phyloP scores from a whole-genome alignment of 2,113 vertebrate species.

The Bufo gargarizans region DNA sequence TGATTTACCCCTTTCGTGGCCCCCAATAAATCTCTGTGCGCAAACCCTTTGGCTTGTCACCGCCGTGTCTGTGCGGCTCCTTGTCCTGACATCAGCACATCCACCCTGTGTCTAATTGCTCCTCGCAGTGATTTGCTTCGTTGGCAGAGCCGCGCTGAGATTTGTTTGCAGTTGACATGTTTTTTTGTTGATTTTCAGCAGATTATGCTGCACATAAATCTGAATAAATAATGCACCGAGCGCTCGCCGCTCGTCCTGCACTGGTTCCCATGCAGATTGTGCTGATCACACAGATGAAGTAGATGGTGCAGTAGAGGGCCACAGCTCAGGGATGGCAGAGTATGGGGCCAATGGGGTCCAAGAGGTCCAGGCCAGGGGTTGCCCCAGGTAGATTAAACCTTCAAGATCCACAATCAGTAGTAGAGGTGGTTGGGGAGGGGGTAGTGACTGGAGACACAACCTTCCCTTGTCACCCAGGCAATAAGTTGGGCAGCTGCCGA shows the following conservation, averaged over 20 bases:
- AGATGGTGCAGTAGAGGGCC: too few species aligned
- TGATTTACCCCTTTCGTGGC: conserved; percentile 3
- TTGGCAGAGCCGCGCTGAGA: background rate
- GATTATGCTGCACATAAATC: conserved; percentile 12
- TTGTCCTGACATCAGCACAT: conserved; percentile 9
- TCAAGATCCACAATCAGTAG: too few species aligned
- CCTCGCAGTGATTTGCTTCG: background rate
- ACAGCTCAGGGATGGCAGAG: too few species aligned
- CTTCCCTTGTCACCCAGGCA: too few species aligned
- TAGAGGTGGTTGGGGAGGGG: too few species aligned
- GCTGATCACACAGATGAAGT: background rate
- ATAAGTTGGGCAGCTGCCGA: too few species aligned
- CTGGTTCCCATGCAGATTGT: background rate
- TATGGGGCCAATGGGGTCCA: too few species aligned
- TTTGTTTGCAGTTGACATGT: background rate
- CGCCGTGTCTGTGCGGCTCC: background rate
- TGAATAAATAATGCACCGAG: background rate
- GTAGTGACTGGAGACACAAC: too few species aligned
- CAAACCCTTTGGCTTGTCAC: conserved; percentile 15
- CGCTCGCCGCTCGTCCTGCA: background rate
- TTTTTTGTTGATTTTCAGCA: background rate
- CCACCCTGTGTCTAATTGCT: background rate
- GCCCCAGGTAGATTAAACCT: too few species aligned
- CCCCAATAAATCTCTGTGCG: background rate
- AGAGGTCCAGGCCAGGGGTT: too few species aligned